Base-by-base conservation (phyloP, 2,113 vertebrate species). In the Alethe castanea region DNA sequence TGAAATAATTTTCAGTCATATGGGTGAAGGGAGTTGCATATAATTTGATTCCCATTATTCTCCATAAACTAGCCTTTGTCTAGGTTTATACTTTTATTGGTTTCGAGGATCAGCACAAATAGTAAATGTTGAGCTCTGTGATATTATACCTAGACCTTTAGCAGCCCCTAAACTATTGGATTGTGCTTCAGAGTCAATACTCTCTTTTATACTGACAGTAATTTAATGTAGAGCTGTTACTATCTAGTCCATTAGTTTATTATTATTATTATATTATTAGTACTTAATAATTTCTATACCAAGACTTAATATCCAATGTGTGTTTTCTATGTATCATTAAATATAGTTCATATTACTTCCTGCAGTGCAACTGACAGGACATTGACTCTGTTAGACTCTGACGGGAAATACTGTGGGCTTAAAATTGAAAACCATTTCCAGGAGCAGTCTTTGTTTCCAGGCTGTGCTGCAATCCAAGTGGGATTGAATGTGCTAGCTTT, bases 351-450 rank as follows among this genome's bases (percentile, higher is more conserved):
- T 44, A 44, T 44, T 44, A 18, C 42, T 44, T 73, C 45, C 36
- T 42, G 23, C 0, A 1, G 6, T 73, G 35, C 5, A 35, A 8
- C 14, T 76, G 48, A 14, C 4, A 2, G 28, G 35, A 40, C 9
- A 12, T 31, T 59, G 59, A n/a, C 14, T 35, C 6, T 67, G 25
- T 72, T 52, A 73, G 29, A 53, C 35, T 77, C 38, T 60, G 35
- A 90, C 76, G n/a, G 42, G 47, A 71, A 87, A 33, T 71, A 57
- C 3, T 22, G 12, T 53, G 28, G 19, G 24, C 64, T 81, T 25
- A 36, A 62, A 62, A 57, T 9, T 57, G 18, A 26, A 83, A 57
- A 48, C 19, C 19, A 24, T 76, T 56, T 84, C 14, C 47, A 81
- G 22, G 3, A 84, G 28, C 36, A 48, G 22, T 35, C 36, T 74